phyloP scores from a whole-genome alignment of 2,888 invertebrate species.

The Amblyteles armatorius region DNA sequence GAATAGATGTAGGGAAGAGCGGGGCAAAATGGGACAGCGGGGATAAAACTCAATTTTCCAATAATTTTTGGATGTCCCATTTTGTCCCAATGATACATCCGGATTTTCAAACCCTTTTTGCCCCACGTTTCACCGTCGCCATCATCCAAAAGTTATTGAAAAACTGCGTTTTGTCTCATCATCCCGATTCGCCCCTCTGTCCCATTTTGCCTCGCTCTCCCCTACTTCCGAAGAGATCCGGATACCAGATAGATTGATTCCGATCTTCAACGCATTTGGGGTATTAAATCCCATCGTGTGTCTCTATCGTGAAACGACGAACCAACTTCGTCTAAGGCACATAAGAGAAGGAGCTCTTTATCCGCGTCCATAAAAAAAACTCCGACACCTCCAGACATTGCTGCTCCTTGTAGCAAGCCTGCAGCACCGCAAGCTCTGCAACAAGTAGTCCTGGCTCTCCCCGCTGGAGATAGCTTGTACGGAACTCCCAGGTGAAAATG shows the following conservation, averaged over 20 bases:
- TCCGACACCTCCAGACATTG: neutral
- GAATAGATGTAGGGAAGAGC: neutral
- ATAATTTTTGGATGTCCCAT: too few species aligned
- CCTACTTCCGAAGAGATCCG: neutral
- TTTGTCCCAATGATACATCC: too few species aligned
- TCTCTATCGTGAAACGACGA: neutral
- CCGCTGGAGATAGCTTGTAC: constrained; percentile 1
- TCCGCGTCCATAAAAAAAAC: neutral
- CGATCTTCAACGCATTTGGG: neutral
- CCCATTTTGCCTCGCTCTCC: too few species aligned
- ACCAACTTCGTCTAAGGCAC: too few species aligned
- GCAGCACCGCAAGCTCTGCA: neutral
- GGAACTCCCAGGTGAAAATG: constrained; percentile 11
- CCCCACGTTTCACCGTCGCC: too few species aligned
- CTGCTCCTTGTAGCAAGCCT: neutral
- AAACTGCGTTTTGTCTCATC: too few species aligned
- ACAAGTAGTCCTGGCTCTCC: neutral
- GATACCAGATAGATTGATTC: neutral
- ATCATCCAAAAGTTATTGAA: too few species aligned
- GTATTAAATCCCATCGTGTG: neutral
- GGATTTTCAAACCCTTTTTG: too few species aligned
- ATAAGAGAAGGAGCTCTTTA: neutral
- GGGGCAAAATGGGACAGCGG: too few species aligned
- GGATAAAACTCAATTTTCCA: too few species aligned
- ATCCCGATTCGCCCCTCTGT: too few species aligned